These are phyloP conservation scores for Drosophila bifasciata DNA, from an alignment of 1,140 invertebrate species.

Conservation along the genomic window DNA sequence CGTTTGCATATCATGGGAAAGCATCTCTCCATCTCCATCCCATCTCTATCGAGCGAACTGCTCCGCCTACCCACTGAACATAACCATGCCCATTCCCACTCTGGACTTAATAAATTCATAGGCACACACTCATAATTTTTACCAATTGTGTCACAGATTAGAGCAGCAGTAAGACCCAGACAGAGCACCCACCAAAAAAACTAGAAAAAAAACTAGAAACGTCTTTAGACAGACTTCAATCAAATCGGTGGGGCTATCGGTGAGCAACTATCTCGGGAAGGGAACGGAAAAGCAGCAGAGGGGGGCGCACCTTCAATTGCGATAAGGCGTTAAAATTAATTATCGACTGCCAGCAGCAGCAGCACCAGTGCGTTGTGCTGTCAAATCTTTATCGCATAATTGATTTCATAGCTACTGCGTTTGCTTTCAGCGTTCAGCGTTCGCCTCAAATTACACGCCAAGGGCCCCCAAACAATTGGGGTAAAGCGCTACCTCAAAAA, in stretches of 20 bases:
- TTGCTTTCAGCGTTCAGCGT: slow-evolving; percentile 66
- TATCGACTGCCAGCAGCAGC: slow-evolving; percentile 59
- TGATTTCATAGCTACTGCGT: slow-evolving; percentile 82
- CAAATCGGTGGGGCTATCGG: slow-evolving; percentile 71
- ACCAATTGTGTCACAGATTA: slow-evolving; percentile 75
- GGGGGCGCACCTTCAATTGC: slow-evolving; percentile 70
- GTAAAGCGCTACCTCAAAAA: slow-evolving; percentile 69
- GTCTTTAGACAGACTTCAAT: slow-evolving; percentile 78
- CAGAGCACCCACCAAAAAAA: slow-evolving; percentile 4
- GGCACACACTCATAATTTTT: slow-evolving; percentile 68
- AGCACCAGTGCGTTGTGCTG: slow-evolving; percentile 66
- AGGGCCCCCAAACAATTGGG: slow-evolving; percentile 63
- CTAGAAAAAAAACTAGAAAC: slow-evolving; percentile 12
- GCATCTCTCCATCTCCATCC: slow-evolving; percentile 56
- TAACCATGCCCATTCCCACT: not conserved
- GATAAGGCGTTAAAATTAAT: slow-evolving; percentile 83
- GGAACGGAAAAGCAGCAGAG: slow-evolving; percentile 7
- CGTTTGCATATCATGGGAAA: slow-evolving; percentile 80
- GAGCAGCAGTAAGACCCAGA: not conserved
- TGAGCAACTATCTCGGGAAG: slow-evolving; percentile 52
- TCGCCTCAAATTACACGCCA: slow-evolving; percentile 68
- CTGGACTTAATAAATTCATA: slow-evolving; percentile 65
- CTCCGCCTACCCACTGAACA: too few relatives aligned
- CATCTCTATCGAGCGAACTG: too few relatives aligned
- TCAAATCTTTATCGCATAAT: slow-evolving; percentile 83